These are phyloP conservation scores for Erpobdella octoculata DNA, from an alignment of 2,888 invertebrate genomes.

Conservation along the genomic window DNA sequence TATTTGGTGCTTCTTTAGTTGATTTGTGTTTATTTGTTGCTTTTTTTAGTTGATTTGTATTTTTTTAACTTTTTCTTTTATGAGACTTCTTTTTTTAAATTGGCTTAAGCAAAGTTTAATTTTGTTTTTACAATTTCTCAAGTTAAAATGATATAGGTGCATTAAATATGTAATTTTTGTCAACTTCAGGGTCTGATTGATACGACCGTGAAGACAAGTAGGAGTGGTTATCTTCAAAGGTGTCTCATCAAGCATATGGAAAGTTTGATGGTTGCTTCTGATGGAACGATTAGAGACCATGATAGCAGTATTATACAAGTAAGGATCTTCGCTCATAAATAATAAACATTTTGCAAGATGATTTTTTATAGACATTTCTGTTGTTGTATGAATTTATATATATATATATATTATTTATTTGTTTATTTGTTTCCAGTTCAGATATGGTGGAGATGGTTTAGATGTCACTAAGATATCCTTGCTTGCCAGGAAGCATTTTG, in stretches of 20 bases:
- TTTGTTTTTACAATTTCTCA: neutral
- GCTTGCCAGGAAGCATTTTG: conserved; percentile 66
- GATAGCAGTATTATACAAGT: conserved; percentile 84
- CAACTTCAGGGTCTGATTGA: conserved; percentile 77
- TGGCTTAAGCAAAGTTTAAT: neutral
- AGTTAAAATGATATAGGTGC: too few relatives aligned
- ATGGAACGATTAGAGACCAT: conserved; percentile 87
- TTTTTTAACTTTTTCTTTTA: neutral
- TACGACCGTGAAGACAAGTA: conserved; percentile 97
- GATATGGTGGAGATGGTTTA: conserved; percentile 54
- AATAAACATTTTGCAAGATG: too few relatives aligned
- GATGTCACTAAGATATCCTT: conserved; percentile 82
- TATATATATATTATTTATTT: neutral
- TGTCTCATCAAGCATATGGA: conserved; percentile 96
- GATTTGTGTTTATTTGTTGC: neutral
- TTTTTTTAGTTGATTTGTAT: neutral
- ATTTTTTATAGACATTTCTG: neutral
- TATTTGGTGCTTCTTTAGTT: too few relatives aligned
- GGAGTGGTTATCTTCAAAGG: conserved; percentile 92
- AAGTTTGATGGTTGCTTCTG: conserved; percentile 83
- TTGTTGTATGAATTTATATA: neutral
- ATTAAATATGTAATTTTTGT: neutral
- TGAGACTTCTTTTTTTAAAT: neutral
- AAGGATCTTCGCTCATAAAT: conserved; percentile 36
- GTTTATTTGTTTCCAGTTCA: conserved; percentile 57